Evolutionary conservation across 2,113 vertebrate species (phyloP), one percentile per base, ranked within the genome.

Genomic region (Glaucidium brasilianum): DNA sequence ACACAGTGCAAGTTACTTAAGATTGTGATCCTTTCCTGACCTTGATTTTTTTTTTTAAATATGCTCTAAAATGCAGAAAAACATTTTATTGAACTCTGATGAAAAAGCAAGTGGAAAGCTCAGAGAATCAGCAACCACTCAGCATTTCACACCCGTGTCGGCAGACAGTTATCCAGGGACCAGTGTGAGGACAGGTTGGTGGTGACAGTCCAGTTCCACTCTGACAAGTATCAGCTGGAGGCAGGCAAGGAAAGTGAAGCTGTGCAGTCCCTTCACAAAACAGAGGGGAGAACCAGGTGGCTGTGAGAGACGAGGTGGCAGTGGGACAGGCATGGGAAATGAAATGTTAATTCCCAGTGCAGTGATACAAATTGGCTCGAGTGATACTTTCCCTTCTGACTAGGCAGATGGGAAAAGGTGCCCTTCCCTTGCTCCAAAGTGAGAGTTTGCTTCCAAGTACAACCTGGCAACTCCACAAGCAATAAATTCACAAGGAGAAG

Each of bases 1-100:
- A 97, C 89, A 97, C 1, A 5, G 91, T 62, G 89, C 52, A 80
- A 94, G 95, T 94, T 93, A 95, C 87, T 97, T 85, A 80, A 92
- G 90, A 94, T 77, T 96, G 32, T 4, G 62, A 93, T 77, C 93
- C 85, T 91, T 92, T 92, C 76, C 83, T 76, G 92, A 95, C 91
- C 96, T 86, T 26, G 32, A 34, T 29, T 29, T 47, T 23, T 43
- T 50, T 20, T 6, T 13, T 25, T n/a, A n/a, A 73, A 9, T 23
- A 19, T 27, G 85, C 64, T 55, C 52, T 79, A 62, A 90, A 86
- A 15, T 11, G 6, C 58, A 75, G 72, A 74, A 75, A 68, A 49
- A 26, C 45, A 30, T 75, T 74, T 52, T 60, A 77, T 90, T 56
- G 80, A 88, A 58, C 29, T 69, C 7, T 43, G 47, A 19, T 34